Percentiles rank a stretch among this genome's conserved stretches.
Evolutionary conservation across 2,113 vertebrate species (phyloP).

Genomic region (Hydrolagus affinis): DNA sequence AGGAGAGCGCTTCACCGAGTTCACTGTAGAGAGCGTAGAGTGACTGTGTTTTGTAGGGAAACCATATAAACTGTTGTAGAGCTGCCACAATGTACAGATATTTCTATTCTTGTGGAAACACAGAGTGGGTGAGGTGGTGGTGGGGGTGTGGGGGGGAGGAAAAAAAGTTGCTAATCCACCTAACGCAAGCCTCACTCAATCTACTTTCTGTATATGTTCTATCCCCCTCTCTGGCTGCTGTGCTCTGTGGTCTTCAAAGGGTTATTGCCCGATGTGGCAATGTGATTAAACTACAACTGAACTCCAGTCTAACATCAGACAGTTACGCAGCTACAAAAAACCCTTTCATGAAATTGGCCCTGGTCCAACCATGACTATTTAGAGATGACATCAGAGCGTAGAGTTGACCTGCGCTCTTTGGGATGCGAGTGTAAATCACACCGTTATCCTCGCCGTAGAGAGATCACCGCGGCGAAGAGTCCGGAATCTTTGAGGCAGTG

Average conservation of each 20-base stretch:
- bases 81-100: too few relatives aligned
- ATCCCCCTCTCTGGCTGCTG: too few relatives aligned
- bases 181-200: too few relatives aligned
- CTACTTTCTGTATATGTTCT: too few relatives aligned
- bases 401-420: not conserved
- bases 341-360: constrained; percentile 7
- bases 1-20: too few relatives aligned
- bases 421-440: constrained; percentile 15
- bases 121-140: too few relatives aligned
- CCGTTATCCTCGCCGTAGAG: not conserved
- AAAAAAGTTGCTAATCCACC: too few relatives aligned
- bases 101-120: too few relatives aligned
- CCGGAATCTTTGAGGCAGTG: not conserved
- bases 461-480: not conserved
- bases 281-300: constrained; percentile 14
- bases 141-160: too few relatives aligned
- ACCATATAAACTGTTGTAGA: too few relatives aligned
- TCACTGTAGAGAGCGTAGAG: too few relatives aligned
- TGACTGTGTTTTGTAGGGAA: too few relatives aligned
- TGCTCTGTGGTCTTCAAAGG: not conserved
- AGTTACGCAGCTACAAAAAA: not conserved
- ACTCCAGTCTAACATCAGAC: constrained; percentile 16
- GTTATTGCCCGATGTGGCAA: not conserved
- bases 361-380: not conserved
- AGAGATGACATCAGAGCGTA: constrained; percentile 9